Percentiles rank a stretch among this genome's conserved stretches.
Conservation (phyloP, 2,888 invertebrate genomes). For the Polymixis flavicincta region DNA sequence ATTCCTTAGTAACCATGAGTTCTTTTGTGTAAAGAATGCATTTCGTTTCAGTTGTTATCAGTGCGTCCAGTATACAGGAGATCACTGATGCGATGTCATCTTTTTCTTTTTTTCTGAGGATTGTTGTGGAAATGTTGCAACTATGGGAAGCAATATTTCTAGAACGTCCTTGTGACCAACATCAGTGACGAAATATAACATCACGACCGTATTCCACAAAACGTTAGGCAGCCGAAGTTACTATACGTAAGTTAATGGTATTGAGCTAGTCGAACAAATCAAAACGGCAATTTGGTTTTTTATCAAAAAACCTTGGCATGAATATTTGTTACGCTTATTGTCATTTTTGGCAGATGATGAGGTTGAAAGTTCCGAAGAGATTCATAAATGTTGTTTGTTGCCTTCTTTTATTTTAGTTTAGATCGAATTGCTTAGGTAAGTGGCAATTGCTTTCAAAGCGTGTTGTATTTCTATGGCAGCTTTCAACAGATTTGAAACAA, state of each 20-base stretch:
- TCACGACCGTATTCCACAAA: too few species aligned
- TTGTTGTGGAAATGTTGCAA: not conserved
- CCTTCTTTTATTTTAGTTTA: not conserved
- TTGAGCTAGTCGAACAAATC: not conserved
- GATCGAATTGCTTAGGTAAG: not conserved
- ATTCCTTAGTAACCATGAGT: not conserved
- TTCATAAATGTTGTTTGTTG: not conserved
- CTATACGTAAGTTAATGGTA: not conserved
- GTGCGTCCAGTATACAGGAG: not conserved
- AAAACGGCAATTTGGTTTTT: not conserved
- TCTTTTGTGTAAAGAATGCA: not conserved
- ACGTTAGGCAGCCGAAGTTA: not conserved
- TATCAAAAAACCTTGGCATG: not conserved
- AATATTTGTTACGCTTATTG: not conserved
- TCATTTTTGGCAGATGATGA: not conserved
- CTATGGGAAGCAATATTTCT: not conserved
- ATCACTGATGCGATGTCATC: not conserved
- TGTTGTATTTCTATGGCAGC: not conserved
- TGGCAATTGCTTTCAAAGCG: not conserved
- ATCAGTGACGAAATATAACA: not conserved
- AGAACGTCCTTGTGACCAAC: not conserved
- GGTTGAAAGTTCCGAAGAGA: not conserved
- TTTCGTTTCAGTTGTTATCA: not conserved
- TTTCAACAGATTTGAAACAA: not conserved
- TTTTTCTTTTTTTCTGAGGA: not conserved